A percentile compares a stretch with the other conserved stretches of the same genome.
These are phyloP conservation scores for Tetrapedia diversipes DNA, from an alignment of 2,888 invertebrate species.

Conservation along the genomic window DNA sequence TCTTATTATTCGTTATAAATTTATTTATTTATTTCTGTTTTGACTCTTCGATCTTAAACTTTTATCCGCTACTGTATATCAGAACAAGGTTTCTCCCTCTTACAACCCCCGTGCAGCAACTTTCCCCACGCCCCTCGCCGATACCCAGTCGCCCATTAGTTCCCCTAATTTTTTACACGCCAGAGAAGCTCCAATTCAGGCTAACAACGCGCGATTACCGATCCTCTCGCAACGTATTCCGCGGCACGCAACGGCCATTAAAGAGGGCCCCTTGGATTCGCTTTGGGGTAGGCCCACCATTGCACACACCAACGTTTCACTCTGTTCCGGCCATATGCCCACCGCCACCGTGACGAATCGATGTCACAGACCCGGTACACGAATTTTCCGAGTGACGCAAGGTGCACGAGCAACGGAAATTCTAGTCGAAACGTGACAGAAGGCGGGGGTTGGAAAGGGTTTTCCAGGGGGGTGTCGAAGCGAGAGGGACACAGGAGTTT, in stretches of 20 bases:
- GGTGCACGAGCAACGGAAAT: not conserved
- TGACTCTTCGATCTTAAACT: too few relatives aligned
- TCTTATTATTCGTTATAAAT: too few relatives aligned
- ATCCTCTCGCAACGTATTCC: constrained; percentile 41
- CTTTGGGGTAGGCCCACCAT: constrained; percentile 45
- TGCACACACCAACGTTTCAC: constrained; percentile 41
- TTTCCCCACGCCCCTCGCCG: not conserved
- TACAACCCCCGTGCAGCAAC: too few relatives aligned
- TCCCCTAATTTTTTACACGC: constrained; percentile 61
- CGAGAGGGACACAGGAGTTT: not conserved
- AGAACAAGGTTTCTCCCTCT: too few relatives aligned
- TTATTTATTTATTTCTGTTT: too few relatives aligned
- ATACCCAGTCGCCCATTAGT: constrained; percentile 19
- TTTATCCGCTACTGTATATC: too few relatives aligned
- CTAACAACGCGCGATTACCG: constrained; percentile 58
- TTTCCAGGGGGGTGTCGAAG: too few relatives aligned
- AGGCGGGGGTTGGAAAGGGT: not conserved
- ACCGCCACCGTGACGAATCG: constrained; percentile 59
- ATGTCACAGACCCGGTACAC: constrained; percentile 33
- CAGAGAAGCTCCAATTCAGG: constrained; percentile 51
- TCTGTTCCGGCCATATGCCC: constrained; percentile 59
- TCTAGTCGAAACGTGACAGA: not conserved
- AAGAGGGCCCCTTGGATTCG: constrained; percentile 49
- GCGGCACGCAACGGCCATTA: constrained; percentile 57
- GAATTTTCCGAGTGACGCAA: constrained; percentile 7